Conservation (phyloP, 2,797 vertebrate genomes). For the Spondyliosoma cantharus region DNA sequence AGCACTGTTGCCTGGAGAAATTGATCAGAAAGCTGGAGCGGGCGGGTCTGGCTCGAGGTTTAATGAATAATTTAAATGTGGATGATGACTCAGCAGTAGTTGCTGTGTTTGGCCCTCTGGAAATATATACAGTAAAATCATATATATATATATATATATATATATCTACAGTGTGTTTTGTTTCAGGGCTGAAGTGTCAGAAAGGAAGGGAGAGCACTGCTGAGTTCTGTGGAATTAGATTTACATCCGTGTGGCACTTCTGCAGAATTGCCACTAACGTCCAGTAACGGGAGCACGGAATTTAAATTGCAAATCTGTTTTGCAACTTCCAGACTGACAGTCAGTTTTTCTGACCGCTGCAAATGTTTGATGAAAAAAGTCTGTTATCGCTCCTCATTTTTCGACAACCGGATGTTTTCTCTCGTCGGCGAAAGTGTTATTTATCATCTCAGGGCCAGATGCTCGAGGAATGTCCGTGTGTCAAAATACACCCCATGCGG, state of each 20-base stretch:
- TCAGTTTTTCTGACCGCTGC: constrained; percentile 27
- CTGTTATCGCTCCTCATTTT: constrained; percentile 29
- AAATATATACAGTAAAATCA: constrained; percentile 60
- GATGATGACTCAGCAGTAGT: constrained; percentile 76
- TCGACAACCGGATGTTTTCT: constrained; percentile 52
- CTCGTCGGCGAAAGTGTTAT: constrained; percentile 24
- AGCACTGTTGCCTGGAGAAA: constrained; percentile 55
- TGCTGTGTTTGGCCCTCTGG: constrained; percentile 32
- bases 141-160: no score
- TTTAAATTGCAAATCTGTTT: constrained; percentile 26
- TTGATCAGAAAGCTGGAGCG: constrained; percentile 72
- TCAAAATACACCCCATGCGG: constrained; percentile 26
- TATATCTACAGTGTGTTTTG: constrained; percentile 46
- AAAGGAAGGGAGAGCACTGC: constrained; percentile 9
- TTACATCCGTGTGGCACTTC: not conserved
- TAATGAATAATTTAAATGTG: constrained; percentile 84
- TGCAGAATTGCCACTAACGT: constrained; percentile 23
- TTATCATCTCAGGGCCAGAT: constrained; percentile 50
- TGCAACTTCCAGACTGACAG: constrained; percentile 21
- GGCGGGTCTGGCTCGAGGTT: constrained; percentile 52
- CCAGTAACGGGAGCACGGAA: constrained; percentile 4
- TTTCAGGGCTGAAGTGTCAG: constrained; percentile 33
- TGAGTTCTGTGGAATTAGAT: constrained; percentile 36
- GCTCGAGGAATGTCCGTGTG: constrained; percentile 28
- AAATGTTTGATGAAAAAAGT: not conserved